These are phyloP conservation scores for Adelges cooleyi DNA, from an alignment of 1,140 invertebrate species.

Conservation along the genomic window DNA sequence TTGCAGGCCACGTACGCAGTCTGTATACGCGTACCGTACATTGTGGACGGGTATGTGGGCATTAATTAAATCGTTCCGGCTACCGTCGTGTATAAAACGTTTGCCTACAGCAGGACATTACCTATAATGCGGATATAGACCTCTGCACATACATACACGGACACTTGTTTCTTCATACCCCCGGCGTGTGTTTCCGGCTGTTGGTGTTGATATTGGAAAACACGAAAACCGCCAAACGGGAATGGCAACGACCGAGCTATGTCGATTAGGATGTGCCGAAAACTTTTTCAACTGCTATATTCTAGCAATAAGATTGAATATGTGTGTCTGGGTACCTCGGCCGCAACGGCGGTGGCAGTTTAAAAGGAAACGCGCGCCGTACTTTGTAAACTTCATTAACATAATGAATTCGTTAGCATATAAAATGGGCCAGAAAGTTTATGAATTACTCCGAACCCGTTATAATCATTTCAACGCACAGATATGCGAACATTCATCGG, in stretches of 20 bases:
- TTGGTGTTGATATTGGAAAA: too few relatives aligned
- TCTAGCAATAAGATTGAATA: not conserved
- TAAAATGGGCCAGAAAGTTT: constrained; percentile 18
- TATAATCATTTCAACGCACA: not conserved
- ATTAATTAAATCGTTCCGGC: constrained; percentile 23
- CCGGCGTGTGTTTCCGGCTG: too few relatives aligned
- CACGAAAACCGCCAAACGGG: too few relatives aligned
- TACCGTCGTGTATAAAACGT: not conserved
- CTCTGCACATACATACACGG: too few relatives aligned
- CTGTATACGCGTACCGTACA: not conserved
- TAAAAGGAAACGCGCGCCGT: constrained; percentile 1
- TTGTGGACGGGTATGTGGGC: not conserved
- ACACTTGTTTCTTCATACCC: too few relatives aligned
- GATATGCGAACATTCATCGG: not conserved
- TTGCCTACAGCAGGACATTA: too few relatives aligned
- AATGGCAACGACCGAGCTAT: too few relatives aligned
- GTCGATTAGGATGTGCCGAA: too few relatives aligned
- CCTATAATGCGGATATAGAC: too few relatives aligned
- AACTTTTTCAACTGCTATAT: not conserved
- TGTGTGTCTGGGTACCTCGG: not conserved
- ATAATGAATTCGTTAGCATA: constrained; percentile 25
- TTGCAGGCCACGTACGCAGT: not conserved
- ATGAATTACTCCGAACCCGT: constrained; percentile 1
- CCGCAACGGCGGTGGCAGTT: not conserved
- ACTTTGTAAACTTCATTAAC: constrained; percentile 6